phyloP scores from a whole-genome alignment of 2,113 vertebrate genomes.

The Lampris incognitus region DNA sequence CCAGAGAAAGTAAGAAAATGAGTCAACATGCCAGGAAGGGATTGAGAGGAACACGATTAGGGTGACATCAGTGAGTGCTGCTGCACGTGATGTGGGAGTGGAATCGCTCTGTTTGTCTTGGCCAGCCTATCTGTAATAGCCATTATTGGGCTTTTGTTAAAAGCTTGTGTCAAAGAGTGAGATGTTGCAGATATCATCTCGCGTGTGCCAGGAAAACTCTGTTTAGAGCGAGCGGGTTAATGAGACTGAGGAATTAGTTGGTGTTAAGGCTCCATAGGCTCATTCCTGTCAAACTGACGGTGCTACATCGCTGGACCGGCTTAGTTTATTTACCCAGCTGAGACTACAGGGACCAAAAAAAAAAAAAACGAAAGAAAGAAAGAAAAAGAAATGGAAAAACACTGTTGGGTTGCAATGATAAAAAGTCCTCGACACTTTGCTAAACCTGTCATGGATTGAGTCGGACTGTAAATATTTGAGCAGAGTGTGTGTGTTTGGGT shows the following conservation, averaged over 20 bases:
- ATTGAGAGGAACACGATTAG: conserved; percentile 20
- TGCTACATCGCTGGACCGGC: conserved; percentile 17
- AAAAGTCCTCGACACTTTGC: conserved; percentile 29
- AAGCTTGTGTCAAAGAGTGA: conserved; percentile 48
- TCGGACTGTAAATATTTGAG: conserved; percentile 67
- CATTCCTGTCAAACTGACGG: conserved; percentile 26
- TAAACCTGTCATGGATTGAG: conserved; percentile 27
- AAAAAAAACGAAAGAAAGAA: conserved; percentile 20
- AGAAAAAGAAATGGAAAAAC: conserved; percentile 40
- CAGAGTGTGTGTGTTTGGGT: conserved; percentile 15
- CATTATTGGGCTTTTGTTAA: conserved; percentile 32
- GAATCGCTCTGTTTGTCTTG: conserved; percentile 57
- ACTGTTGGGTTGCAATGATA: conserved; percentile 15
- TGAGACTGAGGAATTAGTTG: conserved; percentile 35
- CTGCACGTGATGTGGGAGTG: conserved; percentile 41
- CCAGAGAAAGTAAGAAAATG: neutral
- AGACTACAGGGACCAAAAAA: conserved; percentile 6
- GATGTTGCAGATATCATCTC: conserved; percentile 47
- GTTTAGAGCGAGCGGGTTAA: conserved; percentile 43
- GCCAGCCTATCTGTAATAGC: neutral
- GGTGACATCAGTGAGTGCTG: conserved; percentile 60
- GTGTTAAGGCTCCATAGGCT: conserved; percentile 10
- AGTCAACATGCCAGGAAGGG: conserved; percentile 3
- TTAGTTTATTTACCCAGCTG: conserved; percentile 25
- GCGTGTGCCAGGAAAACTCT: conserved; percentile 38